Conservation (phyloP, 2,797 vertebrate species). For the Parambassis ranga region DNA sequence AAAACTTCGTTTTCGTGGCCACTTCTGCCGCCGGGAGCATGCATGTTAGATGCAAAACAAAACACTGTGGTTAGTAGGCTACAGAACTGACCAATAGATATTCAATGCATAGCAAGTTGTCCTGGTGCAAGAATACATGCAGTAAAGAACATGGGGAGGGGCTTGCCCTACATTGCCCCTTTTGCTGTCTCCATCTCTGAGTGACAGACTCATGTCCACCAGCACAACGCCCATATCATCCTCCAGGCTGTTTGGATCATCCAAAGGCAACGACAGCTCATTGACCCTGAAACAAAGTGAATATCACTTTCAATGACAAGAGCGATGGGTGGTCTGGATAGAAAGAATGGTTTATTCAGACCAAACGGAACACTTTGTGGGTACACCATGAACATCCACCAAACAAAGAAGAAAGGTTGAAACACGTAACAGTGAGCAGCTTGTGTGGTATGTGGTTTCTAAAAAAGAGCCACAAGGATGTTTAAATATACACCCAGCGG, state of each 20-base stretch:
- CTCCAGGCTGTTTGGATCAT: conserved; percentile 94
- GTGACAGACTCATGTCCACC: conserved; percentile 85
- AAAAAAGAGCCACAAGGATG: no score
- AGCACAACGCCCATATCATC: conserved; percentile 93
- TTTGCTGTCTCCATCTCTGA: conserved; percentile 83
- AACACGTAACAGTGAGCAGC: not conserved
- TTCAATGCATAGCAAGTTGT: not conserved
- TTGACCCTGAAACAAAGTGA: conserved; percentile 70
- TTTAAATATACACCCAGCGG: no score
- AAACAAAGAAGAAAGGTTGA: not conserved
- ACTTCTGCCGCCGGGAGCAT: conserved; percentile 77
- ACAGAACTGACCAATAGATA: not conserved
- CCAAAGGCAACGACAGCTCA: conserved; percentile 83
- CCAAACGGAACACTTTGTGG: not conserved
- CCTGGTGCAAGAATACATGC: conserved; percentile 20
- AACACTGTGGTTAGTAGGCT: conserved; percentile 62
- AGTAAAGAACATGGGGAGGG: not conserved
- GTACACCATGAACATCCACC: not conserved
- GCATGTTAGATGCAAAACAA: conserved; percentile 61
- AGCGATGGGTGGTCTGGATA: not conserved
- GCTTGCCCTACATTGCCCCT: conserved; percentile 67
- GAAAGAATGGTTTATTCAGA: not conserved
- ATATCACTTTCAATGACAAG: not conserved
- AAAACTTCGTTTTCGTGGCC: conserved; percentile 79
- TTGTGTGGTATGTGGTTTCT: not conserved